A percentile compares a stretch with the other conserved stretches of the same genome.
Conservation (phyloP, 2,888 invertebrate species). For the Epiblema foenella region DNA sequence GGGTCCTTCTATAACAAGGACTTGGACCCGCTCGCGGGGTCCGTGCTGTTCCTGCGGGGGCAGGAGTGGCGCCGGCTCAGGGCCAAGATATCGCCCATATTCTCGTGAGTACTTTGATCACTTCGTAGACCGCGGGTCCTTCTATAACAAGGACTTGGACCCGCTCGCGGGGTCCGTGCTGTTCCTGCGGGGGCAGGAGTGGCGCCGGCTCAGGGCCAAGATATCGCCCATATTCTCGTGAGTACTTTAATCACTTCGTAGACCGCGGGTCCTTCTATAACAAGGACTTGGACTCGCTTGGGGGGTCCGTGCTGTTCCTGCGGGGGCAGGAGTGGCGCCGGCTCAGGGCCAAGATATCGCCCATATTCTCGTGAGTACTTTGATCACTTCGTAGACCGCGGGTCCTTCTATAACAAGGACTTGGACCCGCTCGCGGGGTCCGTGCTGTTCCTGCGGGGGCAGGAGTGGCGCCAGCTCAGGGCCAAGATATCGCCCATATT, state of each 20-base stretch:
- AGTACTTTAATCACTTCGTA: conserved; percentile 71
- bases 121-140: conserved; percentile 75
- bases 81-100: conserved; percentile 79
- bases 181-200: conserved; percentile 74
- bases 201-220: conserved; percentile 74
- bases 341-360: conserved; percentile 76
- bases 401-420: conserved; percentile 74
- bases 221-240: conserved; percentile 81
- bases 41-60: conserved; percentile 74
- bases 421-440: conserved; percentile 78
- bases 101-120: conserved; percentile 73
- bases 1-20: conserved; percentile 81
- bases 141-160: conserved; percentile 74
- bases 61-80: conserved; percentile 75
- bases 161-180: conserved; percentile 77
- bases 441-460: conserved; percentile 74
- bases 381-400: conserved; percentile 71
- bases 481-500: conserved; percentile 80
- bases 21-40: conserved; percentile 76
- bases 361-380: conserved; percentile 82
- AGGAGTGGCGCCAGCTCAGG: conserved; percentile 73
- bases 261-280: conserved; percentile 73
- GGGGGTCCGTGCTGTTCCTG: conserved; percentile 76
- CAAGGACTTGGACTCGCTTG: conserved; percentile 76
- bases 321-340: conserved; percentile 76